Evolutionary conservation across 1,140 invertebrate genomes (phyloP).

Genomic region (Ceratina australensis): DNA sequence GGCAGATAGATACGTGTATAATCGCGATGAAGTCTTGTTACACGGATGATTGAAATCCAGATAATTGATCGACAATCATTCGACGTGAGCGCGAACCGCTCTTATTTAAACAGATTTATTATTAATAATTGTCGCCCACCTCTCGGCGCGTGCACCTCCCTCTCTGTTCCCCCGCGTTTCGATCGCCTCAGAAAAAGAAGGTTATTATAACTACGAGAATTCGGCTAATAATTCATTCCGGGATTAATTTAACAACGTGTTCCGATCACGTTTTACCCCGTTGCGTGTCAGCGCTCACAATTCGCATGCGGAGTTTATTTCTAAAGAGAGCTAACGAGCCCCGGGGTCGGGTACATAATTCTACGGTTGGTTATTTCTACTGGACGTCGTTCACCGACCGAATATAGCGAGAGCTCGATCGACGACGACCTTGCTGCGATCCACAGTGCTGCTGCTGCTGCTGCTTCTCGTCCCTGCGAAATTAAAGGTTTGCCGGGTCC

Average conservation of each 20-base stretch:
- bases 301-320: constrained; percentile 14
- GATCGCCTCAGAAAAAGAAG: background rate
- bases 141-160: too few species aligned
- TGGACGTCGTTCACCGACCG: too few species aligned
- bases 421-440: background rate
- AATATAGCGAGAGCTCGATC: background rate
- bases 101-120: too few species aligned
- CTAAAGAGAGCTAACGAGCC: constrained; percentile 11
- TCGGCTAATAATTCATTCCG: background rate
- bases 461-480: too few species aligned
- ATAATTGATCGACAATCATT: too few species aligned
- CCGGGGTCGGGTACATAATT: constrained; percentile 1
- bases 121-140: too few species aligned
- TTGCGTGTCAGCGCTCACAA: background rate
- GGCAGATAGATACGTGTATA: too few species aligned
- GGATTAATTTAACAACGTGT: background rate
- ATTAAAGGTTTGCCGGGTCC: too few species aligned
- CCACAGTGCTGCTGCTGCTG: background rate
- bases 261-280: background rate
- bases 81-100: too few species aligned
- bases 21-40: too few species aligned
- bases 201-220: background rate
- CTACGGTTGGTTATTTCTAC: background rate
- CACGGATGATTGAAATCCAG: too few species aligned
- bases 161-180: too few species aligned